Percentiles rank a stretch among this genome's conserved stretches.
Conservation (phyloP, 53 echinoderm and acorn worm species). For the Temnopleurus reevesii region DNA sequence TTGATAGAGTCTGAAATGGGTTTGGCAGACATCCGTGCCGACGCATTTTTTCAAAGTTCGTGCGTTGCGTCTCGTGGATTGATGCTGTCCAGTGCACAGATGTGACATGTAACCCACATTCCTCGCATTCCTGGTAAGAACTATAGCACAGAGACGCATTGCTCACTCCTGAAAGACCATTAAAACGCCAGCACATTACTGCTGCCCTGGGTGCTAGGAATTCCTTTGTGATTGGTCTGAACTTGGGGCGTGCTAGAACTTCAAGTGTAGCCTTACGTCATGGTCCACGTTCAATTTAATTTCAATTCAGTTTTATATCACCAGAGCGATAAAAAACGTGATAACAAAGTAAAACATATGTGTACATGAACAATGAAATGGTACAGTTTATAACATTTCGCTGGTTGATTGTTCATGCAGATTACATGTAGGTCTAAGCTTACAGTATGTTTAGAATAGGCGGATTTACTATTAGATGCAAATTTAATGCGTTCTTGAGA, state of each 20-base stretch:
- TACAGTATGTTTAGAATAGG: too few species aligned
- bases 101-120: slow-evolving; percentile 21
- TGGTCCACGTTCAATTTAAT: too few species aligned
- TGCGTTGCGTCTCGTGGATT: background rate
- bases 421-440: too few species aligned
- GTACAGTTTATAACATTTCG: too few species aligned
- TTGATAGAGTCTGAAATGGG: background rate
- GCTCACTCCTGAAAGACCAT: background rate
- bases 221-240: slow-evolving; percentile 2
- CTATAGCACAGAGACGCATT: background rate
- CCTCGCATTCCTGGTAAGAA: background rate
- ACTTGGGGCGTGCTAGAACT: background rate
- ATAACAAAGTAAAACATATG: too few species aligned
- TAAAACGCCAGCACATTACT: slow-evolving; percentile 13
- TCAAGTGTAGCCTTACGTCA: background rate
- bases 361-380: too few species aligned
- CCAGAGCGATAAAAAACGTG: too few species aligned
- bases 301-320: too few species aligned
- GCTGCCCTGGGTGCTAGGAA: background rate
- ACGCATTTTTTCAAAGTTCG: background rate
- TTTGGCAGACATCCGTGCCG: background rate
- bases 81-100: slow-evolving; percentile 21
- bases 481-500: too few species aligned
- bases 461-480: too few species aligned
- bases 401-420: too few species aligned